phyloP scores from a whole-genome alignment of 2,113 vertebrate genomes.

The Chascanopsetta lugubris region DNA sequence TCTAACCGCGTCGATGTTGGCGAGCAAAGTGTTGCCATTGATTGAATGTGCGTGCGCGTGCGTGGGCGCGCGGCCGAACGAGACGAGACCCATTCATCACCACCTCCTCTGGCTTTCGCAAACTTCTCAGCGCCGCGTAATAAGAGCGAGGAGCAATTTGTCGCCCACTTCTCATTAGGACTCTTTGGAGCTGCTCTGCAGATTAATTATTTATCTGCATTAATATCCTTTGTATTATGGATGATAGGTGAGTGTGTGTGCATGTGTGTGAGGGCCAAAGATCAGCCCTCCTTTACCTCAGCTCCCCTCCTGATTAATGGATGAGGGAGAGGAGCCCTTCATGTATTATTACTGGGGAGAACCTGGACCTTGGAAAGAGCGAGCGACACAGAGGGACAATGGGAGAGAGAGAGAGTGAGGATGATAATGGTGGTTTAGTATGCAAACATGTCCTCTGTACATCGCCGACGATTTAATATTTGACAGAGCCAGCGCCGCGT shows the following conservation, averaged over 20 bases:
- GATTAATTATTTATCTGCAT: conserved; percentile 82
- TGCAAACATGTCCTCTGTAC: conserved; percentile 63
- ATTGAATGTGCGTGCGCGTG: conserved; percentile 60
- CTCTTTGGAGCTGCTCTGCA: conserved; percentile 51
- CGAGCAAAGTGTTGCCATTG: conserved; percentile 20
- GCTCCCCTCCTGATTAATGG: conserved; percentile 74
- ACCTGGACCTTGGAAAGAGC: conserved; percentile 55
- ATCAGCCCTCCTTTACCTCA: conserved; percentile 67
- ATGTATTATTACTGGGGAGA: conserved; percentile 79
- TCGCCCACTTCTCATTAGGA: conserved; percentile 71
- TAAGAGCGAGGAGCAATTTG: conserved; percentile 65
- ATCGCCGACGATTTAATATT: conserved; percentile 55
- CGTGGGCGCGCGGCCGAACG: conserved; percentile 23
- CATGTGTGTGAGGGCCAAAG: conserved; percentile 69
- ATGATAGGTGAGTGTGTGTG: conserved; percentile 58
- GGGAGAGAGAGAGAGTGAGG: conserved; percentile 22
- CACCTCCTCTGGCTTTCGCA: conserved; percentile 54
- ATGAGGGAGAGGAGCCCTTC: conserved; percentile 74
- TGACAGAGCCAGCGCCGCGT: background rate
- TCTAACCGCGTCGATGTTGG: background rate
- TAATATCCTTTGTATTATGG: conserved; percentile 78
- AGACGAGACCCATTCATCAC: conserved; percentile 48
- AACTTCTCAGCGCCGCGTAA: conserved; percentile 62
- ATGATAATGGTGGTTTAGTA: conserved; percentile 73
- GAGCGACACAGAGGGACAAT: conserved; percentile 24